Conservation (phyloP, 2,113 vertebrate genomes). For the Atherinomorus stipes region DNA sequence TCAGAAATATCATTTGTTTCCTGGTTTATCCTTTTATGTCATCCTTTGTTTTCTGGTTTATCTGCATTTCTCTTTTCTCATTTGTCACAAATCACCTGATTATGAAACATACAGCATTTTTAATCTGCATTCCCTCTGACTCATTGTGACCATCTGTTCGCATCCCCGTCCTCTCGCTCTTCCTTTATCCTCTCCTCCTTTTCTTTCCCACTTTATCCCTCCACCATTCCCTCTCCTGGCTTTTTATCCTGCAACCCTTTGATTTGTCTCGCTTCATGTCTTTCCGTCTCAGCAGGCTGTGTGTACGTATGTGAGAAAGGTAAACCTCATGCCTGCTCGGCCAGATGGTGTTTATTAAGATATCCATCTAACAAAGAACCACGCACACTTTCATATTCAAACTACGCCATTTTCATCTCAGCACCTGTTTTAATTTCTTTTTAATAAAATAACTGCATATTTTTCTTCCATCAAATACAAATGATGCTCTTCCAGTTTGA, state of each 20-base stretch:
- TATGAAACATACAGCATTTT: conserved; percentile 1
- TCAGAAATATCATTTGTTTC: too few species aligned
- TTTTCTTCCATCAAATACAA: not conserved
- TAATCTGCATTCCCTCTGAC: conserved; percentile 14
- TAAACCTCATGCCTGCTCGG: conserved; percentile 72
- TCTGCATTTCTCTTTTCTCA: not conserved
- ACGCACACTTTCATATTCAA: not conserved
- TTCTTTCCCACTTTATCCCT: not conserved
- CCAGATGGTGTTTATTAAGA: conserved; percentile 86
- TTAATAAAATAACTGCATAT: not conserved
- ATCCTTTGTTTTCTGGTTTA: not conserved
- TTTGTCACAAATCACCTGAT: conserved; percentile 11
- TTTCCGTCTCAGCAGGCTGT: conserved; percentile 45
- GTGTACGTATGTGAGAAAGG: conserved; percentile 44
- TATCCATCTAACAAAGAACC: conserved; percentile 48
- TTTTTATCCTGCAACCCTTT: not conserved
- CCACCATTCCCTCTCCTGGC: not conserved
- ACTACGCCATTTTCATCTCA: not conserved
- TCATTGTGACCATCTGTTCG: conserved; percentile 44
- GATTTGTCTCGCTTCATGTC: not conserved
- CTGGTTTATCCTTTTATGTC: not conserved
- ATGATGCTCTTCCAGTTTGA: not conserved
- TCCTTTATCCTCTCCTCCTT: not conserved
- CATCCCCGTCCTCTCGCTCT: not conserved
- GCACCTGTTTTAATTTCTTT: not conserved